Percentiles rank a stretch among this genome's conserved stretches.
These are phyloP conservation scores for Zoanthus solanderi DNA, from an alignment of 92 coral and sea anemone species.

Conservation along the genomic window DNA sequence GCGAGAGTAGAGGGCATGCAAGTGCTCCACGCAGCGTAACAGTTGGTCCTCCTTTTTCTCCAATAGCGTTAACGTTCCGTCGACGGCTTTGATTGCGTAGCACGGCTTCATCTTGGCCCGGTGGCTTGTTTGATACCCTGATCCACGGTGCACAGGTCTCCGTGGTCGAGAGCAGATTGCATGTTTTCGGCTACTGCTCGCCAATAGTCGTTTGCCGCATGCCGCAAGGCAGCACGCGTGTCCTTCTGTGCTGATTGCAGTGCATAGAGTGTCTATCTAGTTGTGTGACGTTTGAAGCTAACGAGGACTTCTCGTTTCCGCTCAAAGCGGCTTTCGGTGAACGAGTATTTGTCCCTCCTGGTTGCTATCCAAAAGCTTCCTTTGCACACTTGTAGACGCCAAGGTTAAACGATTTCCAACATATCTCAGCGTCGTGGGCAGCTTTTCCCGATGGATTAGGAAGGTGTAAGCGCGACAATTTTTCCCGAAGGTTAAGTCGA, in stretches of 20 bases:
- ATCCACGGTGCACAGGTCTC: neutral
- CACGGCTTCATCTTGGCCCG: neutral
- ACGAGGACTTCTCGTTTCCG: neutral
- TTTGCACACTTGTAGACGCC: conserved; percentile 15
- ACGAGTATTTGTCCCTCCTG: neutral
- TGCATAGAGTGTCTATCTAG: neutral
- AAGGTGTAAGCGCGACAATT: conserved; percentile 3
- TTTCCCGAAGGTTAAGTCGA: conserved; percentile 4
- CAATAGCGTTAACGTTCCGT: conserved; percentile 13
- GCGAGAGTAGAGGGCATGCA: neutral
- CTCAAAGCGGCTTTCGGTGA: neutral
- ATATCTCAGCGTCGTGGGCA: conserved; percentile 1
- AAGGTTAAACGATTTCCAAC: conserved; percentile 12
- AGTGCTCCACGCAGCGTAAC: neutral
- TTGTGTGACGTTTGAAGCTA: neutral
- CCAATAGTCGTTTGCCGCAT: conserved; percentile 19
- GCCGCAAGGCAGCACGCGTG: conserved; percentile 16
- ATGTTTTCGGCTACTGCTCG: conserved; percentile 8
- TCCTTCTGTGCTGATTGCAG: conserved; percentile 19
- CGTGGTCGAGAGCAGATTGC: conserved; percentile 1
- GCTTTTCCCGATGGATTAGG: conserved; percentile 2
- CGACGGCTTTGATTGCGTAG: neutral
- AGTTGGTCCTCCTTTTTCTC: neutral
- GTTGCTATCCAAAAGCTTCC: neutral
- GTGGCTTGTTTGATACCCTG: neutral